Evolutionary conservation across 2,888 invertebrate genomes (phyloP), one percentile per base, ranked within the genome.

Genomic region (Muschampia plurimacula): DNA sequence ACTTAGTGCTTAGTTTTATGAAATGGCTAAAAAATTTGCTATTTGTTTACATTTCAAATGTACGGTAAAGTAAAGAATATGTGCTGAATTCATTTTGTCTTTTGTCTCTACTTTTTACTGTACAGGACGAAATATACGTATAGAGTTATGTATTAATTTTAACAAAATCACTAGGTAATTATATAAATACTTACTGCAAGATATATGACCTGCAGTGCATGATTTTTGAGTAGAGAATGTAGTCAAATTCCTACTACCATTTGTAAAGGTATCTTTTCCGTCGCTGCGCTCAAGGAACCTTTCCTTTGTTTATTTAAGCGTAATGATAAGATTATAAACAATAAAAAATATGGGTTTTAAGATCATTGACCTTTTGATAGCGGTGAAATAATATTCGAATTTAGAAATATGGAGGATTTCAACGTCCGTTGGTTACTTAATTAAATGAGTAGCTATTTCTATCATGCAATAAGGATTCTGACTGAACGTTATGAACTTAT

Each of bases 231-330:
- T 13, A 46, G 46, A 46, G 0, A 46, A 4, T 46, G 13, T 46
- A 13, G 13, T 13, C 13, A 32, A 60, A 60, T 46, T 60, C 46
- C 13, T 59, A 46, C 46, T 22, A 46, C n/a, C 49, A 46, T 3
- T 13, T 46, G 46, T 46, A 46, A 46, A 46, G 13, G 46, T 46
- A 46, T 10, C 9, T 22, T 10, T 4, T 28, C 10, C 28, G 6
- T 10, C 55, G 28, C 13, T 52, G 52, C 39, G 36, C 60, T 13
- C 13, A 60, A 12, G 10, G 15, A 10, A 44, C 69, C 8, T 63
- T 55, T 69, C 41, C 64, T 69, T 69, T 69, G 69, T 69, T 64
- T 69, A 55, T 55, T 28, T 65, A 65, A 65, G 41, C 36, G 44
- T 32, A 70, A 46, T 65, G 70, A 70, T 70, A 70, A 70, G 65